These are phyloP conservation scores for Nothoprocta pentlandii DNA, from an alignment of 2,113 vertebrate species.

Conservation along the genomic window DNA sequence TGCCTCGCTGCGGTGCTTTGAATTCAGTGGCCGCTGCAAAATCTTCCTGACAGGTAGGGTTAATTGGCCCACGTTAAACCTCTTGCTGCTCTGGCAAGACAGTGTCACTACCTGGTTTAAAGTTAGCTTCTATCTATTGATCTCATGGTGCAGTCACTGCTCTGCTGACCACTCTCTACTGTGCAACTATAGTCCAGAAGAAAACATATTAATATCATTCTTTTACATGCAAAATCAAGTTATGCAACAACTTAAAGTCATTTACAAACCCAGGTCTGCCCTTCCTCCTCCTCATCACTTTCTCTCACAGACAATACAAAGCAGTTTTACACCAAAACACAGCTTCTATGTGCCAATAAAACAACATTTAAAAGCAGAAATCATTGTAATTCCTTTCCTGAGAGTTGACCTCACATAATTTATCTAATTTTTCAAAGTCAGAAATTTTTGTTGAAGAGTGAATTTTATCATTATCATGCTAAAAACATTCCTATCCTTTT, in stretches of 20 bases:
- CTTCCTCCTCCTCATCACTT: background rate
- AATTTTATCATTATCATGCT: background rate
- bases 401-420: background rate
- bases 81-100: background rate
- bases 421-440: background rate
- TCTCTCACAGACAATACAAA: background rate
- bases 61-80: background rate
- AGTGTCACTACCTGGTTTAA: background rate
- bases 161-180: background rate
- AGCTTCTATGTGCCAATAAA: background rate
- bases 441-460: background rate
- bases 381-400: background rate
- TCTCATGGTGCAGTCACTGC: background rate
- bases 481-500: background rate
- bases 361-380: background rate
- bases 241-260: background rate
- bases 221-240: background rate
- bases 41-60: background rate
- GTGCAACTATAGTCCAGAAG: background rate
- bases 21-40: slow-evolving; percentile 12
- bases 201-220: background rate
- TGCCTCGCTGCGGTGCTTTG: background rate
- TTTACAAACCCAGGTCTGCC: background rate
- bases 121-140: background rate
- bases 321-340: background rate